Percentiles rank a stretch among this genome's conserved stretches.
Evolutionary conservation across 2,888 invertebrate species (phyloP).

Genomic region (Tetranychus truncatus): DNA sequence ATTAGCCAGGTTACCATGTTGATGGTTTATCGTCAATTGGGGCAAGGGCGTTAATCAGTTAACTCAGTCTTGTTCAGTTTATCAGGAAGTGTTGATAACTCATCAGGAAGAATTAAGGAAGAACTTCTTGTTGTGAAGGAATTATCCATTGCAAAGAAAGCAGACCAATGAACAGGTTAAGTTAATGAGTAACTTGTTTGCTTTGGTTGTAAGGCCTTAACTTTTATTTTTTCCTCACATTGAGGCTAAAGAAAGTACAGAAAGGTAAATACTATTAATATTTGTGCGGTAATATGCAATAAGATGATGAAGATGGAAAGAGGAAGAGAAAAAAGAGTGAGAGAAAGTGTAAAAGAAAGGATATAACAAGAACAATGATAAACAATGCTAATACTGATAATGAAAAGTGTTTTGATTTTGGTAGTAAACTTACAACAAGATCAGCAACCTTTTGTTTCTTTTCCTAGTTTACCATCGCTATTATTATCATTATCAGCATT

Average conservation of each 20-base stretch:
- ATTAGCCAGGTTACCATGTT: not conserved
- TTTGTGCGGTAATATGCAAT: not conserved
- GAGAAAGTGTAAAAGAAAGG: not conserved
- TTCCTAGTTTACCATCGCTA: not conserved
- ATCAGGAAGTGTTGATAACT: not conserved
- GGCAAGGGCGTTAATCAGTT: not conserved
- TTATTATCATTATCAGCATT: not conserved
- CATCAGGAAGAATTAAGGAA: constrained; percentile 1
- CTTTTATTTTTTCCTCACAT: not conserved
- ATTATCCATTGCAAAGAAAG: not conserved
- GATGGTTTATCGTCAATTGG: not conserved
- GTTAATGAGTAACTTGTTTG: not conserved
- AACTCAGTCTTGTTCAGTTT: not conserved
- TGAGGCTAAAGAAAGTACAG: not conserved
- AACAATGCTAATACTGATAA: not conserved
- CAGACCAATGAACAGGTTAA: not conserved
- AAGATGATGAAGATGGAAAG: not conserved
- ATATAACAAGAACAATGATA: not conserved
- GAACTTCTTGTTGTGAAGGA: not conserved
- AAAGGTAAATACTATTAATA: too few relatives aligned
- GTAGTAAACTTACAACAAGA: not conserved
- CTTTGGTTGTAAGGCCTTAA: not conserved
- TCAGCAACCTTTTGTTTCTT: not conserved
- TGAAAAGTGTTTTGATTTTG: not conserved
- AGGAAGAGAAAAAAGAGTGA: not conserved